phyloP scores from a whole-genome alignment of 1,140 invertebrate species.

The Cyrtorhinus lividipennis region DNA sequence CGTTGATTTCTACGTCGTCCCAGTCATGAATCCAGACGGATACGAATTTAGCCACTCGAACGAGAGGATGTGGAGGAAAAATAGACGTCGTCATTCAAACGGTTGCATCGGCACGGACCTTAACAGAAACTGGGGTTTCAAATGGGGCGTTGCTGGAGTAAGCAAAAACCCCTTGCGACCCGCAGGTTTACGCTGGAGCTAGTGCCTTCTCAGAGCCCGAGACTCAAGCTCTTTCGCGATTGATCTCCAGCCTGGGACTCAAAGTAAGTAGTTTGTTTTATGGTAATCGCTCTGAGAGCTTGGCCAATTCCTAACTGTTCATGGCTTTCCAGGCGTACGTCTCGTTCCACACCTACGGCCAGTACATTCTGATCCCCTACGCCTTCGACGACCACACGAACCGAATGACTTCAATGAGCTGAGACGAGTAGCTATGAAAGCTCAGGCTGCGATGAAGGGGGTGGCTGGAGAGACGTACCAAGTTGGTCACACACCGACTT shows the following conservation, averaged over 20 bases:
- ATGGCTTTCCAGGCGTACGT: slow-evolving; percentile 39
- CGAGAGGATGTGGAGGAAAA: slow-evolving; percentile 73
- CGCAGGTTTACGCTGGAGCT: slow-evolving; percentile 62
- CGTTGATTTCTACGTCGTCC: slow-evolving; percentile 38
- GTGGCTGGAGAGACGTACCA: slow-evolving; percentile 52
- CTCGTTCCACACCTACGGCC: slow-evolving; percentile 52
- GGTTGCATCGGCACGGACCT: slow-evolving; percentile 42
- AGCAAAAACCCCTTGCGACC: slow-evolving; percentile 53
- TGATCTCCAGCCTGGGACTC: slow-evolving; percentile 21
- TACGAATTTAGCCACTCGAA: slow-evolving; percentile 45
- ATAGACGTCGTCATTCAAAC: slow-evolving; percentile 33
- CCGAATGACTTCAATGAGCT: slow-evolving; percentile 40
- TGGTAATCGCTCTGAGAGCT: too few relatives aligned
- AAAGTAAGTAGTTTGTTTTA: too few relatives aligned
- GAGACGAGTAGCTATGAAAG: slow-evolving; percentile 38
- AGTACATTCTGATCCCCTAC: slow-evolving; percentile 53
- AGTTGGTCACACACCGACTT: slow-evolving; percentile 53
- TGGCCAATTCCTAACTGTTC: too few relatives aligned
- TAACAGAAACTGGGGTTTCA: slow-evolving; percentile 53
- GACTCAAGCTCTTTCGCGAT: slow-evolving; percentile 38
- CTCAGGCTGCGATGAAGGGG: slow-evolving; percentile 49
- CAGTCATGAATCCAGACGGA: slow-evolving; percentile 46
- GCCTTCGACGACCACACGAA: slow-evolving; percentile 38
- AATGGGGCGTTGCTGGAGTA: slow-evolving; percentile 55
- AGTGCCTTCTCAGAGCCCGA: slow-evolving; percentile 74